phyloP scores from a whole-genome alignment of 2,113 vertebrate genomes.

The Theristicus caerulescens region DNA sequence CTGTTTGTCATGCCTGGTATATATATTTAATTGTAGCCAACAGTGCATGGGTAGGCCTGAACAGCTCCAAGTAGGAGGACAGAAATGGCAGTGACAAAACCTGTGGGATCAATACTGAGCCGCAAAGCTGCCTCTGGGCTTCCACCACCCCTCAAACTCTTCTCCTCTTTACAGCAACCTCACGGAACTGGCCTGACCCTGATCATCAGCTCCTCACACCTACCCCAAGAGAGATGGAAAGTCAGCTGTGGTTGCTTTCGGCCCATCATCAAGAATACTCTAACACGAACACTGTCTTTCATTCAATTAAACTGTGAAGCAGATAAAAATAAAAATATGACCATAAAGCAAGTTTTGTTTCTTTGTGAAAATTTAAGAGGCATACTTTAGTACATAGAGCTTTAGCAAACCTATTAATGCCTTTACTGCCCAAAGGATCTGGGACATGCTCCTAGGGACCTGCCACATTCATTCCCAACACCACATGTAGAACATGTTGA shows the following conservation, averaged over 20 bases:
- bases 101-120: not conserved
- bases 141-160: not conserved
- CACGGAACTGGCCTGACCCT: not conserved
- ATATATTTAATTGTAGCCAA: not conserved
- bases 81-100: not conserved
- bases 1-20: not conserved
- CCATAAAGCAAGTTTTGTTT: not conserved
- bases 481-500: fast-evolving
- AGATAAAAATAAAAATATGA: not conserved
- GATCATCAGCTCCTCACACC: not conserved
- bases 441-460: fast-evolving
- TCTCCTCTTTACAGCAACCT: not conserved
- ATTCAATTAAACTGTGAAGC: not conserved
- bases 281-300: not conserved
- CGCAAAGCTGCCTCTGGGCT: not conserved
- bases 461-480: not conserved
- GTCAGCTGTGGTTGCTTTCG: not conserved
- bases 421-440: not conserved
- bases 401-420: not conserved
- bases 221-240: fast-evolving
- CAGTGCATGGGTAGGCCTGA: not conserved
- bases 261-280: no score
- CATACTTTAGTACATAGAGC: not conserved
- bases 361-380: not conserved
- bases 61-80: not conserved